Evolutionary conservation across 92 coral and sea anemone species (phyloP), one percentile per base, ranked within the genome.

Genomic region (Porites cylindrica): DNA sequence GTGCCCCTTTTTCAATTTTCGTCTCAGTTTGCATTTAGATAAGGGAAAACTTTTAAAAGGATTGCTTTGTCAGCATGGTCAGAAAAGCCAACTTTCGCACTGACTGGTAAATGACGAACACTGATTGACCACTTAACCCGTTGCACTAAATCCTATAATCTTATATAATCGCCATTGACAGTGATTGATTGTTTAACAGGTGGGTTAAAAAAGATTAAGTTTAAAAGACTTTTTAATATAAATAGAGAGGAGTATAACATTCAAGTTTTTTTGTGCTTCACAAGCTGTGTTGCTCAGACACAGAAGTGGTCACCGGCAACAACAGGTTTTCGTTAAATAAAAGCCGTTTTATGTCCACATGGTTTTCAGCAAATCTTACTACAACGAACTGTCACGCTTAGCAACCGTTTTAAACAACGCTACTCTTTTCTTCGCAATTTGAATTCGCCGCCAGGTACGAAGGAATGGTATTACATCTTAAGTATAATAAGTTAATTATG

Each of bases 251-350:
- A 23, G 2, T 12, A 12, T 18, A 53, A 60, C 23, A 38, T 38
- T 38, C 6, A 4, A 20, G 20, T 67, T 21, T 56, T 38, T 1
- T 23, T 78, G 13, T 10, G 43, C 71, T 13, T 66, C 65, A 67
- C 84, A 65, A 80, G 62, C 75, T 52, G 84, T 23, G 74, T 65
- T 47, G 74, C 63, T 13, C 29, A 23, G 84, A 80, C 75, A 51
- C 65, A 51, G 19, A 65, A 80, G 20, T 70, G 64, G 75, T 80
- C 84, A 80, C 84, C 84, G 24, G 84, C 11, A 7, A 8, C 63
- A 12, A 51, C 51, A 66, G 14, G 72, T 7, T 14, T 9, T 16
- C 6, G 47, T 47, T 38, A 38, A 38, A 38, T 38, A 38, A 20
- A 54, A 19, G 16, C 32, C 23, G 8, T 63, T 43, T 62, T 10